Conservation (phyloP, 2,113 vertebrate genomes). For the Chelonoidis abingdonii region DNA sequence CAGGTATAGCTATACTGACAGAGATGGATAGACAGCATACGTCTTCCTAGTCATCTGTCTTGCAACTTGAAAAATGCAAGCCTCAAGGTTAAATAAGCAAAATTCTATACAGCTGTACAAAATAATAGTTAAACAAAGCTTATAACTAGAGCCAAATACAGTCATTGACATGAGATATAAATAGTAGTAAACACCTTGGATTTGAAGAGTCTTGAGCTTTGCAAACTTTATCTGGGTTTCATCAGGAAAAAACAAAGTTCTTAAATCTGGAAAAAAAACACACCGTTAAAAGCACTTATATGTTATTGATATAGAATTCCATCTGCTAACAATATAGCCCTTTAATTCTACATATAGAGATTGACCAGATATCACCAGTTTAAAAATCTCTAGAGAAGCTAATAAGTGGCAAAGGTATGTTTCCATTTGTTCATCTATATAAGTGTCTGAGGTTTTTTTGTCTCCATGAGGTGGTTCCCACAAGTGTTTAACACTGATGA, state of each 20-base stretch:
- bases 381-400: rapidly evolving
- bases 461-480: rapidly evolving
- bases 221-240: conserved; percentile 42
- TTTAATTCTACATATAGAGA: neutral
- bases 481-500: rapidly evolving
- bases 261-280: conserved; percentile 23
- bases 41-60: neutral
- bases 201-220: conserved; percentile 37
- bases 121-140: neutral
- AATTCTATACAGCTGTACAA: neutral
- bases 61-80: neutral
- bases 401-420: neutral
- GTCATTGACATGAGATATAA: neutral
- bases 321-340: neutral
- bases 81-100: neutral
- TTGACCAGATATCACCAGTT: neutral
- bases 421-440: rapidly evolving
- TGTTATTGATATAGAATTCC: neutral
- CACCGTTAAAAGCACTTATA: conserved; percentile 28
- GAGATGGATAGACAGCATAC: neutral
- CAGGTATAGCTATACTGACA: neutral
- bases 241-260: conserved; percentile 29
- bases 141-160: neutral
- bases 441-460: rapidly evolving
- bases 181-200: conserved; percentile 36